A percentile compares a stretch with the other conserved stretches of the same genome.
These are phyloP conservation scores for Synergus japonicus DNA, from an alignment of 2,888 invertebrate species.

Conservation along the genomic window DNA sequence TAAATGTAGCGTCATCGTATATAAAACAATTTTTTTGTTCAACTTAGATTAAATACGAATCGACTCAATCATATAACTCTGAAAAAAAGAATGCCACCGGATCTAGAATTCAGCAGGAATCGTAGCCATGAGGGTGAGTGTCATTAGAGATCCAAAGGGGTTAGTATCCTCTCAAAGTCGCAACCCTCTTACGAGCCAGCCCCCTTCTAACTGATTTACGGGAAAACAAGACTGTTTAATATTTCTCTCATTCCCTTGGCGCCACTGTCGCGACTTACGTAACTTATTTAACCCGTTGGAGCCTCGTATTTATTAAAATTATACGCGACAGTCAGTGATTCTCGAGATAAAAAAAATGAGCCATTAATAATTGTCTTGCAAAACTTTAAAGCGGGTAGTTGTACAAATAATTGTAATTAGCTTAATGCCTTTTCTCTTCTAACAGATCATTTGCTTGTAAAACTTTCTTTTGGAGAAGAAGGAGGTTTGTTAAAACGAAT, in stretches of 20 bases:
- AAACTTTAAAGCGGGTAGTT: constrained; percentile 17
- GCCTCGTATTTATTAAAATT: constrained; percentile 64
- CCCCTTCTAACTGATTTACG: constrained; percentile 76
- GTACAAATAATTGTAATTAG: constrained; percentile 28
- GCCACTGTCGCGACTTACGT: constrained; percentile 67
- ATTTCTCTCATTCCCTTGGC: constrained; percentile 73
- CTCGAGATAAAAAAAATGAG: constrained; percentile 40
- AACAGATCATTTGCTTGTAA: neutral
- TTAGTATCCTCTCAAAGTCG: constrained; percentile 66
- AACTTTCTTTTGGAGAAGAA: neutral
- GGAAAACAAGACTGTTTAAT: constrained; percentile 77
- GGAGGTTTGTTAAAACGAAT: neutral
- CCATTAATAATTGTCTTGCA: constrained; percentile 31
- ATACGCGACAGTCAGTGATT: constrained; percentile 61
- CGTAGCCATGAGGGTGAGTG: constrained; percentile 57
- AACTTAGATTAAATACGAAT: constrained; percentile 44
- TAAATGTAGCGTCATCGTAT: too few relatives aligned
- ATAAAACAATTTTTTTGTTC: neutral
- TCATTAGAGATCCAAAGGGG: constrained; percentile 70
- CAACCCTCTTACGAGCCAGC: constrained; percentile 63
- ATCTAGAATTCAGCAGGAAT: constrained; percentile 50
- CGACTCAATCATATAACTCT: constrained; percentile 42
- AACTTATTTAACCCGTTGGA: constrained; percentile 62
- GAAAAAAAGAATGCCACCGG: constrained; percentile 49
- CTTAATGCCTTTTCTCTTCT: neutral